Base-by-base conservation (phyloP, 2,888 invertebrate species). In the Cyclophora punctaria region DNA sequence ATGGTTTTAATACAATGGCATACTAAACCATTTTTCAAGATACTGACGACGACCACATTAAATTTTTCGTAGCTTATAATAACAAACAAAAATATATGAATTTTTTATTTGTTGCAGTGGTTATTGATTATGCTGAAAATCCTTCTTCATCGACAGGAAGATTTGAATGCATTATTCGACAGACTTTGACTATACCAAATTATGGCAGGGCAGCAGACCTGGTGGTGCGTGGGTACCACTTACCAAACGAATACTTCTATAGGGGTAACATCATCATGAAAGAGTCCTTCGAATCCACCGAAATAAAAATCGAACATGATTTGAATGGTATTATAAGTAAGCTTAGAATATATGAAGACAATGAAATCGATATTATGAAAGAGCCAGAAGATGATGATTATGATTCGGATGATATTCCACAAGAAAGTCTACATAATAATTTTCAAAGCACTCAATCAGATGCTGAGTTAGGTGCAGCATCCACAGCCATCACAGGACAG, bases 151-250 rank as follows among this genome's bases (percentile, higher is more conserved):
- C 80, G 4, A 92, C 92, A 0, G 93, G 93, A 4, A 83, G 83
- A 34, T 93, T 93, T 58, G 90, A 92, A 73, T 82, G 89, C 48
- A 83, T 89, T 48, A 90, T 89, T 61, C 73, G 71, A 4, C 88
- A 88, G 50, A 75, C 80, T 3, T 71, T 83, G 62, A 77, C 79
- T 7, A 51, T 66, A 41, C 82, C 79, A 4, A 68, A 66, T 37
- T 81, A 71, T 56, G 70, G 71, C 2, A 58, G 58, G 5, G 67
- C 71, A 4, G 55, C 69, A 5, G 80, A 88, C 50, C 62, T 89
- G 7, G 42, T 51, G 33, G 63, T 86, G 4, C 68, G 67, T 41
- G 88, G 89, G 5, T 60, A 57, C 44, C 47, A 70, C 2, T 60
- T 88, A 45, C 80, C 79, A 3, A 45, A 54, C 4, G 74, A 80